Conservation (phyloP, 2,113 vertebrate species). For the Dromaius novaehollandiae region DNA sequence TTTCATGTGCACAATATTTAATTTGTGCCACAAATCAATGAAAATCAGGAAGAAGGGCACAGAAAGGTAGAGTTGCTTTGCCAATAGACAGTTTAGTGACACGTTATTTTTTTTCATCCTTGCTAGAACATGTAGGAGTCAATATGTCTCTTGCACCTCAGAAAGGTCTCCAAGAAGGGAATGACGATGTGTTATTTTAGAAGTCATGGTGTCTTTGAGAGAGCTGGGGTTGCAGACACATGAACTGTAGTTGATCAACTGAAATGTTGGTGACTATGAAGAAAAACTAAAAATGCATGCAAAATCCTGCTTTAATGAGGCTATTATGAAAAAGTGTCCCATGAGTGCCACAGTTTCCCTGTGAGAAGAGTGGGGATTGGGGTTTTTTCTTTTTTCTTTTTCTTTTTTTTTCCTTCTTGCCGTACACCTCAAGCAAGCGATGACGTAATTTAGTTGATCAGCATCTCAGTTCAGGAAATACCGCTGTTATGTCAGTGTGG, state of each 20-base stretch:
- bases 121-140: background rate
- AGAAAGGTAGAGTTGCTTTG: background rate
- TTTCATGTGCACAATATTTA: background rate
- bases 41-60: background rate
- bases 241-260: background rate
- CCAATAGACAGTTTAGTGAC: background rate
- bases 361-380: too few species aligned
- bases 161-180: background rate
- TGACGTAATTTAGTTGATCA: background rate
- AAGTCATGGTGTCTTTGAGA: background rate
- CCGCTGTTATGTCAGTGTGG: background rate
- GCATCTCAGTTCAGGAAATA: background rate
- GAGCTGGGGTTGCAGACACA: background rate
- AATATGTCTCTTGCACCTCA: background rate
- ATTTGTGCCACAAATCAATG: background rate
- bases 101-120: background rate
- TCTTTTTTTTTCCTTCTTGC: background rate
- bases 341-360: background rate
- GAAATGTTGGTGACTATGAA: background rate
- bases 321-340: background rate
- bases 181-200: rapidly evolving
- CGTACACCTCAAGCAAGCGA: rapidly evolving
- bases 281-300: background rate
- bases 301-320: background rate
- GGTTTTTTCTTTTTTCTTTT: too few species aligned